Conservation (phyloP, 2,113 vertebrate species). For the Tetrao urogallus region DNA sequence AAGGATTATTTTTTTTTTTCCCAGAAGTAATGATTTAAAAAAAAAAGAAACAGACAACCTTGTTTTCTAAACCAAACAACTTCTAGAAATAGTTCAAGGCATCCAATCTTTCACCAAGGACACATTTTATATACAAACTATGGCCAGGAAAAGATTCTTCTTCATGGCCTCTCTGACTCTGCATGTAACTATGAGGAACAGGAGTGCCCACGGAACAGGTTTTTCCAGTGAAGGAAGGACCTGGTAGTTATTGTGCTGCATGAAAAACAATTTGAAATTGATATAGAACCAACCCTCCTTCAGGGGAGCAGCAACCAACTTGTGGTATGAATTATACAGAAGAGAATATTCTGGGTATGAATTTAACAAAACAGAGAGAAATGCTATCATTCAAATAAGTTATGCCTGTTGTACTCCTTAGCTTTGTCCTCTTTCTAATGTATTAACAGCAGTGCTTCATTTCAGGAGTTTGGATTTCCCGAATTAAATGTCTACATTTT, state of each 20-base stretch:
- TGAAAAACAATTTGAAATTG: not conserved
- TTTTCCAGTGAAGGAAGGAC: constrained; percentile 32
- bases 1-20: not conserved
- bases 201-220: constrained; percentile 47
- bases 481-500: not conserved
- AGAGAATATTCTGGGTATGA: not conserved
- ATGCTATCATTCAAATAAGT: not conserved
- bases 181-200: not conserved
- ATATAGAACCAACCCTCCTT: not conserved
- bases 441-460: not conserved
- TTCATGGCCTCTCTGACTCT: not conserved
- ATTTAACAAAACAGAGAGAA: not conserved
- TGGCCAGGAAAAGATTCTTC: not conserved
- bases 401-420: not conserved
- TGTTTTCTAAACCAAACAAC: not conserved
- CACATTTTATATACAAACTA: not conserved
- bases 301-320: not conserved
- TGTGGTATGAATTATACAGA: not conserved
- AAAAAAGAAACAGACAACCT: not conserved
- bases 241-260: not conserved
- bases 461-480: not conserved
- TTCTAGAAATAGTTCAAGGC: not conserved
- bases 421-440: not conserved
- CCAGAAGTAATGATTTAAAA: not conserved
- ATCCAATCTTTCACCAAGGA: not conserved